Percentiles rank a stretch among this genome's conserved stretches.
Evolutionary conservation across 2,113 vertebrate genomes (phyloP).

Genomic region (Ctenomys sociabilis): DNA sequence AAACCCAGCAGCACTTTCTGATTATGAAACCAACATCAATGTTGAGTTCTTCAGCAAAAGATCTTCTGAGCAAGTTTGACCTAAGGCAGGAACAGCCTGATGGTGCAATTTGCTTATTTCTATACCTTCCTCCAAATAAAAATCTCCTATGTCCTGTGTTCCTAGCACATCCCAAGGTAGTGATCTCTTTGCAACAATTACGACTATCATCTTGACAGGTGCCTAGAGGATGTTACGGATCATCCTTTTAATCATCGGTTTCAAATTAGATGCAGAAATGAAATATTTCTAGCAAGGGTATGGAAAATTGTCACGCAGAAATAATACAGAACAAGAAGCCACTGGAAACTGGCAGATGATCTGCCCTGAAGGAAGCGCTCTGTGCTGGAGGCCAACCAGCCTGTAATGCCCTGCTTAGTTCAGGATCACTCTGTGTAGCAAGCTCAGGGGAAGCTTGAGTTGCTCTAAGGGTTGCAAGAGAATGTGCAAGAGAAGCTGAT

Average conservation of each 20-base stretch:
- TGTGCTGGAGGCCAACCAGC: fast-evolving
- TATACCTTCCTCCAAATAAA: neutral
- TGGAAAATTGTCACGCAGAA: neutral
- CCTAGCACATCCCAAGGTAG: neutral
- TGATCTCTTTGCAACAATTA: neutral
- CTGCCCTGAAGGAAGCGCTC: neutral
- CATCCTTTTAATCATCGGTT: neutral
- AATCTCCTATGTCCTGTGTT: neutral
- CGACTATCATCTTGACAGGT: neutral
- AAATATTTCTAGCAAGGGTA: neutral
- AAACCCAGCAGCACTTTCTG: neutral
- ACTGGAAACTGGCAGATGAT: neutral
- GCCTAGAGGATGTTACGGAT: neutral
- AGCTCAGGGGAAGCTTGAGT: neutral
- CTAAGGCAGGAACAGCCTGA: neutral
- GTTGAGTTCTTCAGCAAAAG: neutral
- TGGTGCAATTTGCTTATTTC: neutral
- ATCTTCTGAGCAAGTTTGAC: neutral
- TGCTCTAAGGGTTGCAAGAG: neutral
- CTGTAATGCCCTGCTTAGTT: neutral
- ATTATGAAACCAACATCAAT: neutral
- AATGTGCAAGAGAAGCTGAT: neutral
- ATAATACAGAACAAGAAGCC: neutral
- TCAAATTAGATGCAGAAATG: neutral
- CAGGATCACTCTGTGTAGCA: neutral